Evolutionary conservation across 1,140 invertebrate species (phyloP), one percentile per base, ranked within the genome.

Genomic region (Macrostomum lignano): DNA sequence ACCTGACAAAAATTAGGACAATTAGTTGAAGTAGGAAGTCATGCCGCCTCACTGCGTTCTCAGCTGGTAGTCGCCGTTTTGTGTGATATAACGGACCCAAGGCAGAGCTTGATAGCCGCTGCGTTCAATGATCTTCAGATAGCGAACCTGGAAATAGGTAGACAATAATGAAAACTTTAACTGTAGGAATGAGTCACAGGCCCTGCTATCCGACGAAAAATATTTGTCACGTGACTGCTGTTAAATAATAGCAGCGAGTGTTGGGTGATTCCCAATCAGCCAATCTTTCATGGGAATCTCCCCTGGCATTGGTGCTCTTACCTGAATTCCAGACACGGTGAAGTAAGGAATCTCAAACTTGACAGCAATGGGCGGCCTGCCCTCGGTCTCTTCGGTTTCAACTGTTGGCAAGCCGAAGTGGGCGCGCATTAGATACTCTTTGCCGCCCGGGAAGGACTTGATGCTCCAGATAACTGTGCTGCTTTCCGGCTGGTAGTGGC

Each of bases 321-420:
- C 73, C 66, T 96, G 88, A 46, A 98, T 93, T 3, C 91, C 91
- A 14, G 86, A 94, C 26, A 88, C 94, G 0, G 88, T 98, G 45
- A 96, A 98, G 47, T 98, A 98, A 0, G 91, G 91, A 46, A 98
- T 96, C 64, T 98, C 91, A 64, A 98, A 98, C 59, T 84, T 84
- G 3, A 98, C 86, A 59, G 86, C 75, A 43, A 98, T 96, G 0
- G 91, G 91, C 21, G 86, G 84, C 52, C 82, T 82, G 0, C 82
- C 84, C 60, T 98, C 88, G 7, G 69, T 64, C 42, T 98, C 86
- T n/a, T n/a, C n/a, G 46, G 73, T 73, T 46, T 74, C 72, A 7
- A 98, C 84, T 41, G 81, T 93, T 0, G 91, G 91, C 25, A 98
- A 55, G n/a, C 82, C 81, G 61, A 98, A 98, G 51, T 96, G 86